Percentiles rank a stretch among this genome's conserved stretches.
Conservation (phyloP, 2,797 vertebrate genomes). For the Rhinella marina region DNA sequence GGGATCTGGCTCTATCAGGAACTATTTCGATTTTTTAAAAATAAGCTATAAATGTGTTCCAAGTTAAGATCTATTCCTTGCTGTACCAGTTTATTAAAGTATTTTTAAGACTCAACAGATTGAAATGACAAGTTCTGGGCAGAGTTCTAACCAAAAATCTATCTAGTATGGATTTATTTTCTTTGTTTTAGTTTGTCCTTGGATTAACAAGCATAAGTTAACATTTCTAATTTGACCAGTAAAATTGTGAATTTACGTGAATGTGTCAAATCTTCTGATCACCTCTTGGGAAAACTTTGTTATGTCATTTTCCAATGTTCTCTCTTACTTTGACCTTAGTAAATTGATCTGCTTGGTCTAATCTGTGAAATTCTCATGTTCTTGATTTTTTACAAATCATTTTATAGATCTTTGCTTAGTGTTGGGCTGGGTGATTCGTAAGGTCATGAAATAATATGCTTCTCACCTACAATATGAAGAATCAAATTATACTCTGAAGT, state of each 20-base stretch:
- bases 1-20: too few relatives aligned
- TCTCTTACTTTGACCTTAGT: background rate
- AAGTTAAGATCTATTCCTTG: background rate
- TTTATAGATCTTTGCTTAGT: conserved; percentile 8
- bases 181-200: background rate
- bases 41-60: too few relatives aligned
- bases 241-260: background rate
- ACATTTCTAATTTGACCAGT: background rate
- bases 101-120: background rate
- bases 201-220: background rate
- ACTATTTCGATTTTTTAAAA: too few relatives aligned
- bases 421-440: background rate
- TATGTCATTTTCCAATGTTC: background rate
- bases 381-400: conserved; percentile 11
- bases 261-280: conserved; percentile 15
- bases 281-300: background rate
- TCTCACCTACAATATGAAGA: conserved; percentile 5
- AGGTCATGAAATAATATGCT: conserved; percentile 5
- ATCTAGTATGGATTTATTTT: background rate
- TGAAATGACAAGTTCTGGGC: background rate
- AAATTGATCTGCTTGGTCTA: conserved; percentile 1
- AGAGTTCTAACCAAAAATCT: background rate
- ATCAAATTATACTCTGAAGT: background rate
- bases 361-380: conserved; percentile 1
- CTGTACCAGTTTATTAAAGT: background rate